A percentile compares a stretch with the other conserved stretches of the same genome.
Conservation (phyloP, 2,113 vertebrate genomes). For the Capricornis sumatraensis region DNA sequence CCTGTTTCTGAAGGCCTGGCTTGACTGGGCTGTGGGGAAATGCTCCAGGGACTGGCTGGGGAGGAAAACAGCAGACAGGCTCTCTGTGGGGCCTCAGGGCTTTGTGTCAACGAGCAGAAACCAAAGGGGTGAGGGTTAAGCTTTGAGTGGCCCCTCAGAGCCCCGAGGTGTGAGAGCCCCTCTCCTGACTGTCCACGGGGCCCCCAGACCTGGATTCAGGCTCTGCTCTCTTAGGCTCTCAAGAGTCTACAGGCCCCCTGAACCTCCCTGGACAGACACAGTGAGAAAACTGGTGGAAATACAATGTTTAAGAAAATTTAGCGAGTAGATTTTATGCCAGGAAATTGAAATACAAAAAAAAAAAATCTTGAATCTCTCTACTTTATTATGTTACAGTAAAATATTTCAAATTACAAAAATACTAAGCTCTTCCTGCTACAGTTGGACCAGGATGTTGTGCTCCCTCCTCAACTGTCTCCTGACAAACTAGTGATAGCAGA, state of each 20-base stretch:
- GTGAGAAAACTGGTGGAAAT: neutral
- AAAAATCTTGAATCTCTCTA: neutral
- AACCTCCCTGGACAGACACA: neutral
- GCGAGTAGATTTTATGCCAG: neutral
- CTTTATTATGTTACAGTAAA: constrained; percentile 51
- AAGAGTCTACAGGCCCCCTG: no score
- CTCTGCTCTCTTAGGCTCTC: neutral
- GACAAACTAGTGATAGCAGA: neutral
- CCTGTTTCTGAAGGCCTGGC: neutral
- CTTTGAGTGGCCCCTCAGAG: neutral
- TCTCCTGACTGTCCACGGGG: neutral
- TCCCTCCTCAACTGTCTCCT: neutral
- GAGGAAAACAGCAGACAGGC: no score
- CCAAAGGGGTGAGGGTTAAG: neutral
- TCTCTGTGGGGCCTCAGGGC: rapidly evolving
- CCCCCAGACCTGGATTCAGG: neutral
- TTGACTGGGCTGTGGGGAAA: neutral
- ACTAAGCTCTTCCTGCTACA: constrained; percentile 8
- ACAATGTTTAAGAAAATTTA: neutral
- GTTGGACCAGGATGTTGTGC: neutral
- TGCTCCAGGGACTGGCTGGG: neutral
- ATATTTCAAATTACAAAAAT: constrained; percentile 45
- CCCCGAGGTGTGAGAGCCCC: rapidly evolving
- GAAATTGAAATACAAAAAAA: neutral
- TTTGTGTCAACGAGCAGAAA: neutral